These are phyloP conservation scores for Eristalinus aeneus DNA, from an alignment of 2,888 invertebrate species.

Conservation along the genomic window DNA sequence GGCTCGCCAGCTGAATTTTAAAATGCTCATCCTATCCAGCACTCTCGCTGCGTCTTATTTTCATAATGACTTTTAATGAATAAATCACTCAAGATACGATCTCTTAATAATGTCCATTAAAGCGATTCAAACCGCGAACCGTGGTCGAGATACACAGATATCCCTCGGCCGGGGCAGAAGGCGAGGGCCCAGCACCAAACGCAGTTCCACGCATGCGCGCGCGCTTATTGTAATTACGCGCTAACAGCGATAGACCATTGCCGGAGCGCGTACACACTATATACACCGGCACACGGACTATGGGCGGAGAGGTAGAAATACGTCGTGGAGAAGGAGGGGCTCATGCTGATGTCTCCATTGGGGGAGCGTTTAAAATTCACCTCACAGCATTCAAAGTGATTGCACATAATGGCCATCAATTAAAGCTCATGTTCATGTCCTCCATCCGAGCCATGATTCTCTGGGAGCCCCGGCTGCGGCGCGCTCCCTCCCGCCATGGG, in stretches of 20 bases:
- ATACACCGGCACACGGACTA: neutral
- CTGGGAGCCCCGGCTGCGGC: neutral
- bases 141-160: slow-evolving; percentile 69
- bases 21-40: slow-evolving; percentile 55
- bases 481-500: neutral
- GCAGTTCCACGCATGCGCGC: slow-evolving; percentile 70
- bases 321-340: slow-evolving; percentile 12
- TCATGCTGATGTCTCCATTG: slow-evolving; percentile 69
- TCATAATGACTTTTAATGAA: slow-evolving; percentile 80
- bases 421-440: slow-evolving; percentile 71
- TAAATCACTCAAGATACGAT: slow-evolving; percentile 81
- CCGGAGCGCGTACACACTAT: slow-evolving; percentile 27
- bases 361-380: slow-evolving; percentile 70
- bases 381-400: slow-evolving; percentile 72
- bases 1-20: slow-evolving; percentile 66
- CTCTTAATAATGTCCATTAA: slow-evolving; percentile 80
- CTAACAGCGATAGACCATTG: slow-evolving; percentile 69
- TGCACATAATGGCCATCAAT: slow-evolving; percentile 71
- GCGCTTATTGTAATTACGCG: slow-evolving; percentile 71
- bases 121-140: slow-evolving; percentile 72
- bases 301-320: slow-evolving; percentile 25
- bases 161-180: neutral
- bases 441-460: slow-evolving; percentile 53
- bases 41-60: slow-evolving; percentile 66
- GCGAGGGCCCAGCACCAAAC: slow-evolving; percentile 60